Percentiles rank a stretch among this genome's conserved stretches.
These are phyloP conservation scores for Muraenolepis orangiensis DNA, from an alignment of 2,797 vertebrate species.

Conservation along the genomic window DNA sequence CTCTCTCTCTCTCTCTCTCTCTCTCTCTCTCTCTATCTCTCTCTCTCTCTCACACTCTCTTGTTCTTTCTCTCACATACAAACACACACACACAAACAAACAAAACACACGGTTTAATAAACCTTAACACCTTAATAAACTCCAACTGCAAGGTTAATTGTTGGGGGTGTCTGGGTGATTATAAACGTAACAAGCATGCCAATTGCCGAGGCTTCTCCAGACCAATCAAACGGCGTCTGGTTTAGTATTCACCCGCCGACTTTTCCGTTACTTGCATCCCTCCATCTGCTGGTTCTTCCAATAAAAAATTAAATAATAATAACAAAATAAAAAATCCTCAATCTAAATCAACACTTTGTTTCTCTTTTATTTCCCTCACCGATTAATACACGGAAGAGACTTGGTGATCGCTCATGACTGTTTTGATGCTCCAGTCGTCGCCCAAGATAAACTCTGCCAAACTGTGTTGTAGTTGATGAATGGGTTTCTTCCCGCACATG, in stretches of 20 bases:
- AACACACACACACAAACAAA: too few relatives aligned
- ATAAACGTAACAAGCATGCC: background rate
- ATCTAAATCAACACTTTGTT: background rate
- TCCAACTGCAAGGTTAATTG: slow-evolving; percentile 2
- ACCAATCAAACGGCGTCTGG: background rate
- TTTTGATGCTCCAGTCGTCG: background rate
- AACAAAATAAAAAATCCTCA: background rate
- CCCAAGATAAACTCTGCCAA: slow-evolving; percentile 29
- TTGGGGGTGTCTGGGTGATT: background rate
- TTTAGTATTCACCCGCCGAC: background rate
- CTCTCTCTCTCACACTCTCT: background rate
- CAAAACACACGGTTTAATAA: background rate
- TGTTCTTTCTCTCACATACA: background rate
- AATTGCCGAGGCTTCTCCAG: background rate
- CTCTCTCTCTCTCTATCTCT: too few relatives aligned
- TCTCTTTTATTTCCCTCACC: background rate
- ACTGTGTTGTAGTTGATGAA: slow-evolving; percentile 45
- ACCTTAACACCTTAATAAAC: background rate
- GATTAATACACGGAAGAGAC: background rate
- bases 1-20: background rate
- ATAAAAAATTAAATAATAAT: background rate
- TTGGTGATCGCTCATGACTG: background rate
- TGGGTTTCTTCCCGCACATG: slow-evolving; percentile 22
- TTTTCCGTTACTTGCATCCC: background rate
- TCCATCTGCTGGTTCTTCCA: background rate